Evolutionary conservation across 2,113 vertebrate species (phyloP), one percentile per base, ranked within the genome.

Genomic region (Petromus typicus): DNA sequence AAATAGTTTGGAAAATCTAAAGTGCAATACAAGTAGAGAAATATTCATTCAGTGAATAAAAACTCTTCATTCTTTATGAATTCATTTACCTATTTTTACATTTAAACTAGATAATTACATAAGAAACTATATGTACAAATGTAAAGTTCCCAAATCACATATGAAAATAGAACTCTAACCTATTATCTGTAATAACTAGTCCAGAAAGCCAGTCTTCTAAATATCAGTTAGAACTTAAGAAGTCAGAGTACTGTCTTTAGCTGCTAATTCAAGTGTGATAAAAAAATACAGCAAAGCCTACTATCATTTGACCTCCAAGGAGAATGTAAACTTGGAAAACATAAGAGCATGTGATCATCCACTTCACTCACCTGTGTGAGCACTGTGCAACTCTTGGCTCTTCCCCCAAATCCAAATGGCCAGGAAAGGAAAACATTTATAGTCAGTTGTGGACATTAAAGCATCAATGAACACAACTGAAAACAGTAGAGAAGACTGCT

Each of bases 1-100:
- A 91, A 37, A 40, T 88, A 82, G 37, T 93, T 93, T 91, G 9
- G 64, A 95, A 94, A 76, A 16, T 30, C 82, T 20, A 59, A 67
- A 51, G 37, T 51, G 37, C 9, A 23, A 78, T 10, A 84, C 13
- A 63, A 30, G 23, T 25, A 66, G 85, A 94, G 82, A 56, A 59
- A 4, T 48, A 88, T 59, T 64, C 27, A 61, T 82, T 71, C 71
- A 75, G 48, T 82, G 48, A 56, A 43, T 10, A 37, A 13, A 64
- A 80, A 13, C 32, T 14, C n/a, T 92, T 56, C 57, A 27, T 45
- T 4, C 22, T 89, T n/a, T 40, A n/a, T 56, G 32, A 83, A 48
- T 63, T 66, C 32, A 63, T 64, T 54, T 59, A n/a, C n/a, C 66
- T 73, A 17, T 83, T 78, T 82, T 61, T 83, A 48, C 0, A 18